Evolutionary conservation across 1,140 invertebrate genomes (phyloP).

Genomic region (Drosophila sturtevanti): DNA sequence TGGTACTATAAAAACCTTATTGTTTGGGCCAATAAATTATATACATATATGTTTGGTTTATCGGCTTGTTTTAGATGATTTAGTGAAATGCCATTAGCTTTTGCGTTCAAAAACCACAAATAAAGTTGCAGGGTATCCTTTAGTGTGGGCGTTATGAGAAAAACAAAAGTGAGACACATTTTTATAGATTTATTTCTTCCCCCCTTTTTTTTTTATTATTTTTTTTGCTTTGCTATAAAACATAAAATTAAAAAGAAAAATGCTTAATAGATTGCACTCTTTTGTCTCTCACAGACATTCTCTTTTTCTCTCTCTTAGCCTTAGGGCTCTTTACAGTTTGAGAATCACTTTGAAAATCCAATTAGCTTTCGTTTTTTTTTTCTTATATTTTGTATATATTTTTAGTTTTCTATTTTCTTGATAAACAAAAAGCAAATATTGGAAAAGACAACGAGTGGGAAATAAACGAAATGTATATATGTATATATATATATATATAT

Average conservation of each 20-base stretch:
- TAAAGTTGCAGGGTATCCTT: background rate
- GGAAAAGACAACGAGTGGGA: conserved; percentile 22
- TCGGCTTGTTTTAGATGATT: too few relatives aligned
- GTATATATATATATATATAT: too few relatives aligned
- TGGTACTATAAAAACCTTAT: too few relatives aligned
- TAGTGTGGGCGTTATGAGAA: background rate
- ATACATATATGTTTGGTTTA: too few relatives aligned
- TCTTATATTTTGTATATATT: conserved; percentile 54
- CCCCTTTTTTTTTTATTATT: background rate
- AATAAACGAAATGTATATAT: conserved; percentile 9
- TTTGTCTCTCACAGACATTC: background rate
- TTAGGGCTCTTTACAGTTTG: background rate
- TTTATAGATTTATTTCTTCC: background rate
- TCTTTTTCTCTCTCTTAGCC: background rate
- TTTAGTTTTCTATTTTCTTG: conserved; percentile 46
- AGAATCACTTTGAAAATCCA: conserved; percentile 44
- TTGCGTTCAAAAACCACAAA: too few relatives aligned
- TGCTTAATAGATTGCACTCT: background rate
- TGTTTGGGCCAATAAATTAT: too few relatives aligned
- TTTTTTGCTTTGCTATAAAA: background rate
- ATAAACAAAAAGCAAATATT: conserved; percentile 51
- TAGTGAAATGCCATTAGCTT: too few relatives aligned
- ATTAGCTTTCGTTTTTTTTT: conserved; percentile 59
- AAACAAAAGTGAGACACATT: background rate
- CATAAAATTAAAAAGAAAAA: too few relatives aligned